Evolutionary conservation across 2,888 invertebrate genomes (phyloP).

Genomic region (Pterostichus niger): DNA sequence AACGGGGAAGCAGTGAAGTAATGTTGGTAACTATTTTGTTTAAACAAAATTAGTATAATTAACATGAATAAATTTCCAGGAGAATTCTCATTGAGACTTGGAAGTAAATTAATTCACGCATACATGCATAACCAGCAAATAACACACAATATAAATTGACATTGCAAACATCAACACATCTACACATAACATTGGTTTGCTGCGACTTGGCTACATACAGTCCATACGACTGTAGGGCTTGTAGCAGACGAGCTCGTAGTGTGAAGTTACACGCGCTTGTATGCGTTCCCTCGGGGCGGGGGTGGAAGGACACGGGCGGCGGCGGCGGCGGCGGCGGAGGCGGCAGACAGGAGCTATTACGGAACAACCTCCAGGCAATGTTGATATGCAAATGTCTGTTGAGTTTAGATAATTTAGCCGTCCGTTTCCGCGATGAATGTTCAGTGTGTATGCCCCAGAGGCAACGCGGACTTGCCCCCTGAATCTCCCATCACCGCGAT

Average conservation of each 20-base stretch:
- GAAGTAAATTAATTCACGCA: constrained; percentile 47
- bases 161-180: constrained; percentile 55
- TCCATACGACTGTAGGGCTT: constrained; percentile 10
- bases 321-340: constrained; percentile 9
- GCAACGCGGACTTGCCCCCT: constrained; percentile 24
- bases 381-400: constrained; percentile 72
- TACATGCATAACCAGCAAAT: constrained; percentile 24
- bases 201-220: too few species aligned
- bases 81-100: constrained; percentile 12
- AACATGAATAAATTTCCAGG: constrained; percentile 6
- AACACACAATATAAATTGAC: constrained; percentile 54
- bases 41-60: constrained; percentile 1
- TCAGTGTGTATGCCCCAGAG: constrained; percentile 64
- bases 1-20: background rate
- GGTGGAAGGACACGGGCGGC: constrained; percentile 32
- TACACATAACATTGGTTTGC: constrained; percentile 33
- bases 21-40: background rate
- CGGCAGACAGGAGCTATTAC: constrained; percentile 67
- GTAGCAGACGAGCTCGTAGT: constrained; percentile 41
- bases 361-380: constrained; percentile 69
- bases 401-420: constrained; percentile 71
- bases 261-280: constrained; percentile 25
- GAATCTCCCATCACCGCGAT: background rate
- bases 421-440: constrained; percentile 68
- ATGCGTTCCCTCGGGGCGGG: constrained; percentile 9